Evolutionary conservation across 2,113 vertebrate species (phyloP), one percentile per base, ranked within the genome.

Genomic region (Ploceus nigricollis): DNA sequence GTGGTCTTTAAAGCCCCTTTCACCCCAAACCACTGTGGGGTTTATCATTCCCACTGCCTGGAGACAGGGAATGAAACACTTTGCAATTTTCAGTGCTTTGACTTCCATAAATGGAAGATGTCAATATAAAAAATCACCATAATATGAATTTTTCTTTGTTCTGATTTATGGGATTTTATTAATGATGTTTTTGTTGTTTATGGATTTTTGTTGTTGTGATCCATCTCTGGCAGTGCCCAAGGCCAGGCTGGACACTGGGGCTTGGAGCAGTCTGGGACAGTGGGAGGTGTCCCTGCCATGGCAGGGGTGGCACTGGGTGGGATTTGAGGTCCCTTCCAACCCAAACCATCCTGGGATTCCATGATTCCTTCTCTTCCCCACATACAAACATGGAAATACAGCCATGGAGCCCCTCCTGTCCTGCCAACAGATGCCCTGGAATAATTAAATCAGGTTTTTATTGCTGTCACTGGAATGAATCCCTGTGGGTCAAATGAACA

Each of bases 381-480:
- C 45, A 44, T 71, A 39, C 44, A 70, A 45, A 79, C 78, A 22
- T 1, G 27, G 63, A 47, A 57, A 7, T 16, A 45, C 51, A 80
- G 56, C 51, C 94, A 44, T 5, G 56, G 6, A 94, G 50, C 44
- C 56, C 6, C 92, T 75, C 61, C 66, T 58, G 91, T 84, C 83
- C 96, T 78, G 44, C 19, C 50, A 64, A 57, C 11, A 93, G 40
- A 44, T 31, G 42, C 86, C 42, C 84, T 61, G 64, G 87, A 89
- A 71, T 35, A 31, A 88, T 39, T 47, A 51, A 80, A 93, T 37
- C 4, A 39, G 3, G 8, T 18, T 75, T 45, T 97, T 98, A 97
- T 96, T 98, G 97, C 97, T 98, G 45, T 47, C 19, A 68, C 54
- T 39, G 13, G n/a, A 54, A 54, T 22, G 35, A 64, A 57, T 17